Evolutionary conservation across 2,113 vertebrate genomes (phyloP), one percentile per base, ranked within the genome.

Genomic region (Holacanthus passer): DNA sequence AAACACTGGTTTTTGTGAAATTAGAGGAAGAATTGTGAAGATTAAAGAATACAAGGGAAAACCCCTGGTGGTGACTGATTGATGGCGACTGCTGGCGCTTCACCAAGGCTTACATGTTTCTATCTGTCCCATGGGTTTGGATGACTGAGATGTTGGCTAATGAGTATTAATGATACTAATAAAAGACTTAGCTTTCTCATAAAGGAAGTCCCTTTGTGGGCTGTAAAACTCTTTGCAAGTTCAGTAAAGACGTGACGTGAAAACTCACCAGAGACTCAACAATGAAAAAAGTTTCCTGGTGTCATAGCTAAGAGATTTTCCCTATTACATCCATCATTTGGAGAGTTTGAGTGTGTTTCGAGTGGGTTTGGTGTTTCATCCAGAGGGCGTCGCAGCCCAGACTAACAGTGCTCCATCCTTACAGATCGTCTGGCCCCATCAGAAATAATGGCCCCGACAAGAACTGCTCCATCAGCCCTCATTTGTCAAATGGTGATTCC

Each of bases 401-500:
- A 83, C 55, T 86, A 78, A 80, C 74, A 84, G 72, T 29, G 68
- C 64, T 90, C 66, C 59, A 68, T 84, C 82, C 74, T 79, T 47
- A 74, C 79, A 82, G 63, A 87, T 84, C 52, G n/a, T 76, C 85
- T 62, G 77, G 72, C 73, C 62, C 75, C 77, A 77, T 88, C 92
- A 89, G 58, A 89, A 88, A 83, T 88, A 93, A 91, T 79, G 62
- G 72, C 70, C 31, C 53, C 19, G 52, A 68, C 64, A 82, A 87
- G 73, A 88, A 69, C 71, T 79, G 82, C 71, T 86, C 84, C 86
- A 86, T 92, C 85, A 88, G 70, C 83, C 53, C 65, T 81, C 52
- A 56, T 85, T 84, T 82, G 77, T 91, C 84, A 90, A 81, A 81
- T n/a, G 4, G 48, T 73, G 65, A 87, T 85, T 87, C 90, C 56